Evolutionary conservation across 2,888 invertebrate genomes (phyloP).

Genomic region (Rhamphomyia laevipes): DNA sequence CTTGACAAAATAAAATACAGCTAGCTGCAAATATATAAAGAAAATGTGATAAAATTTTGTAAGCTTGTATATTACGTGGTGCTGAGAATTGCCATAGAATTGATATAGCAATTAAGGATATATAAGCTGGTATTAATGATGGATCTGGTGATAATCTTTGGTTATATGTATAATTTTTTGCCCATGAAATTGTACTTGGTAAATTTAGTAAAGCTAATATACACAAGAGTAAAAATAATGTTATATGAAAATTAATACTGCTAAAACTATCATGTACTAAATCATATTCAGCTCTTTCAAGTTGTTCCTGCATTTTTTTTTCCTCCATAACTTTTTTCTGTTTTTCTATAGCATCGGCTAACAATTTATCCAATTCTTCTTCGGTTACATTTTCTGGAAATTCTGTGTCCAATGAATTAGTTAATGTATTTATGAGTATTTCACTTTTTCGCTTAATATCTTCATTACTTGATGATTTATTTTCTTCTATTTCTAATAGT

Average conservation of each 20-base stretch:
- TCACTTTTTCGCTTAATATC: background rate
- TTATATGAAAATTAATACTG: slow-evolving; percentile 60
- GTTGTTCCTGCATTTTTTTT: slow-evolving; percentile 16
- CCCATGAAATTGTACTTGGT: slow-evolving; percentile 67
- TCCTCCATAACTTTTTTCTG: slow-evolving; percentile 14
- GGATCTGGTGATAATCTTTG: slow-evolving; percentile 44
- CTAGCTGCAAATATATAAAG: slow-evolving; percentile 44
- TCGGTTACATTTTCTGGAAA: slow-evolving; percentile 11
- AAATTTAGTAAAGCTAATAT: slow-evolving; percentile 53
- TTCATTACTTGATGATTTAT: background rate
- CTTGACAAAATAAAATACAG: slow-evolving; percentile 47
- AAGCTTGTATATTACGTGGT: slow-evolving; percentile 53
- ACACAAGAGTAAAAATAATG: slow-evolving; percentile 57
- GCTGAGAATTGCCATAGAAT: slow-evolving; percentile 55
- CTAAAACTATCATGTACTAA: slow-evolving; percentile 28
- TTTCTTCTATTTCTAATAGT: background rate
- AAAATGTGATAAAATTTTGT: slow-evolving; percentile 19
- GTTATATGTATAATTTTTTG: slow-evolving; percentile 48
- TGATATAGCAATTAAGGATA: slow-evolving; percentile 47
- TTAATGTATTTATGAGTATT: background rate
- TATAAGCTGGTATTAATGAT: slow-evolving; percentile 44
- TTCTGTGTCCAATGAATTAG: background rate
- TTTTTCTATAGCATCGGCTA: slow-evolving; percentile 16
- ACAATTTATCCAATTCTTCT: slow-evolving; percentile 17
- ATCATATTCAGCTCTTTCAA: slow-evolving; percentile 20